A percentile compares a stretch with the other conserved stretches of the same genome.
phyloP scores from a whole-genome alignment of 2,797 vertebrate genomes.

The Dendrocincla fuliginosa region DNA sequence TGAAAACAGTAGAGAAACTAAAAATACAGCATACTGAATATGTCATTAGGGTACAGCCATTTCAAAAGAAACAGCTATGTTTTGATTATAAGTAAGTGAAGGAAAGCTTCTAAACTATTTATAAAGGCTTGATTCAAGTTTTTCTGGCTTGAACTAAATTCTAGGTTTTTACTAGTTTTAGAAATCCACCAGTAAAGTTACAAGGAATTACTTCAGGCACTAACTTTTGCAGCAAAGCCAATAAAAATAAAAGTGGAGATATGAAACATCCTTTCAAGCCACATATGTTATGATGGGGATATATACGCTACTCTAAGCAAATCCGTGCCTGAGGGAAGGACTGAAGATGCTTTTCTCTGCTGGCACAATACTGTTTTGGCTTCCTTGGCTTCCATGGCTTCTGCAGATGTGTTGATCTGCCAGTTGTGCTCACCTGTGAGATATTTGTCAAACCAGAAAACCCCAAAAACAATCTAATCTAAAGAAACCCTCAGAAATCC shows the following conservation, averaged over 20 bases:
- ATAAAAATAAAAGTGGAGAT: neutral
- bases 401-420: neutral
- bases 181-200: neutral
- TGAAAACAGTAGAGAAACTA: neutral
- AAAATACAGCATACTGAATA: slow-evolving; percentile 1
- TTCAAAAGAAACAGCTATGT: neutral
- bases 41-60: neutral
- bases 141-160: neutral
- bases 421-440: neutral
- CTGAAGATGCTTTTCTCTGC: neutral
- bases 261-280: neutral
- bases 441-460: neutral
- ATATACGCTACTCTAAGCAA: neutral
- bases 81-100: neutral
- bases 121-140: neutral
- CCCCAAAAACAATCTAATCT: neutral
- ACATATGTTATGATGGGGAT: neutral
- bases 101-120: neutral
- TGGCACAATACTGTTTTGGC: neutral
- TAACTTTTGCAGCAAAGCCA: neutral
- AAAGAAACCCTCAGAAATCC: neutral
- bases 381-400: neutral
- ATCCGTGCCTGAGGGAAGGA: neutral
- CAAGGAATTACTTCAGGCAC: neutral
- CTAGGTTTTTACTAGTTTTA: neutral